Evolutionary conservation across 1,140 invertebrate genomes (phyloP), one percentile per base, ranked within the genome.

Genomic region (Heterodera carotae): DNA sequence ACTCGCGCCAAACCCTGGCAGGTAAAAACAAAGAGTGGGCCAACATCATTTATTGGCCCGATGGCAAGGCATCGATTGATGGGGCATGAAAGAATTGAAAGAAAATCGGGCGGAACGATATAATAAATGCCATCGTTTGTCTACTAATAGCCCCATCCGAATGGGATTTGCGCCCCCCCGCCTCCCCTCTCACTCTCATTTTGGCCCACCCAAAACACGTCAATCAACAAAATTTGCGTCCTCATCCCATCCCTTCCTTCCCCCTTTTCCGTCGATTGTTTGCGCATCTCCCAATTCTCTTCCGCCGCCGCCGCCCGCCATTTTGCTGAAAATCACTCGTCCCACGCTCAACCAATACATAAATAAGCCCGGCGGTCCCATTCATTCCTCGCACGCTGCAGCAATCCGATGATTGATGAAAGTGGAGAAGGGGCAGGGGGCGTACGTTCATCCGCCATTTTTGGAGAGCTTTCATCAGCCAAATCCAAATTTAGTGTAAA

Each of bases 1-100:
- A 79, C 62, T 75, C 76, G 31, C 36, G 67, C 8, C 64, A 68
- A 34, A 76, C 68, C 12, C 6, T 31, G 72, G 31, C 56, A 69
- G 39, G 56, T 31, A 53, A 53, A 34, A 43, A 12, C n/a, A n/a
- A n/a, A n/a, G n/a, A n/a, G n/a, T n/a, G n/a, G n/a, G n/a, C n/a
- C n/a, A n/a, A n/a, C n/a, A n/a, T n/a, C n/a, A n/a, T n/a, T n/a
- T n/a, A n/a, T n/a, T n/a, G n/a, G n/a, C n/a, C n/a, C n/a, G n/a
- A n/a, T n/a, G n/a, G n/a, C n/a, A n/a, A n/a, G n/a, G n/a, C n/a
- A n/a, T n/a, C n/a, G n/a, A n/a, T n/a, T n/a, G n/a, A n/a, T n/a
- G n/a, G n/a, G n/a, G n/a, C n/a, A n/a, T n/a, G n/a, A n/a, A n/a
- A n/a, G n/a, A n/a, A n/a, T n/a, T n/a, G n/a, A n/a, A n/a, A n/a